Evolutionary conservation across 2,113 vertebrate genomes (phyloP), one percentile per base, ranked within the genome.

Genomic region (Pollachius pollachius): DNA sequence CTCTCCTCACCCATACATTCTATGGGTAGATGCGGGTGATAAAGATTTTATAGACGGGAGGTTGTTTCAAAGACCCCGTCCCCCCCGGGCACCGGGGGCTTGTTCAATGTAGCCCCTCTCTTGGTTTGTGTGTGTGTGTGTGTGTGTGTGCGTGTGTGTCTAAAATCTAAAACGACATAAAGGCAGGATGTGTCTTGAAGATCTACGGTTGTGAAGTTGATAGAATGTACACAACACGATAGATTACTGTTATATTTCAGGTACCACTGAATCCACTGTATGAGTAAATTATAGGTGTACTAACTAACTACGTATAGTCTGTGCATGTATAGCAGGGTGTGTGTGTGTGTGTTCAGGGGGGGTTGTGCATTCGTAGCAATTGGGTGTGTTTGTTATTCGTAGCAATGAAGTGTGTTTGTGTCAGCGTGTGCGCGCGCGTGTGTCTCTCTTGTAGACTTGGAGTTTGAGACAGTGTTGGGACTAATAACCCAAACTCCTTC

Each of bases 401-500:
- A 52, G 16, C 2, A 13, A 16, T 65, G 63, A 41, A 54, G 21
- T 71, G 62, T 67, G 37, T 56, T 62, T 57, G 48, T 76, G 60
- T 76, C 64, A 54, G 52, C 64, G 67, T 63, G 27, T 72, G 64
- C 67, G 61, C 19, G 41, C 59, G 65, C 25, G 65, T 66, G 48
- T n/a, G 21, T 57, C 16, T 3, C 70, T 67, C 61, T 64, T 72
- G 25, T 27, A 48, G 30, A 48, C 12, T 8, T 1, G 17, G n/a
- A 64, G 30, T 34, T 34, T 34, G 30, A 34, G 27, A 27, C 27
- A 75, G 79, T 73, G 73, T 64, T 78, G 89, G 83, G 87, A 88
- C 81, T 86, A 90, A 90, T 87, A 88, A 89, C 69, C 75, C 34
- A 79, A 84, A 82, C 70, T 72, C 80, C 52, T 27, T 27, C 17